A percentile compares a stretch with the other conserved stretches of the same genome.
Conservation (phyloP, 1,140 invertebrate genomes). For the Drosophila prosaltans region DNA sequence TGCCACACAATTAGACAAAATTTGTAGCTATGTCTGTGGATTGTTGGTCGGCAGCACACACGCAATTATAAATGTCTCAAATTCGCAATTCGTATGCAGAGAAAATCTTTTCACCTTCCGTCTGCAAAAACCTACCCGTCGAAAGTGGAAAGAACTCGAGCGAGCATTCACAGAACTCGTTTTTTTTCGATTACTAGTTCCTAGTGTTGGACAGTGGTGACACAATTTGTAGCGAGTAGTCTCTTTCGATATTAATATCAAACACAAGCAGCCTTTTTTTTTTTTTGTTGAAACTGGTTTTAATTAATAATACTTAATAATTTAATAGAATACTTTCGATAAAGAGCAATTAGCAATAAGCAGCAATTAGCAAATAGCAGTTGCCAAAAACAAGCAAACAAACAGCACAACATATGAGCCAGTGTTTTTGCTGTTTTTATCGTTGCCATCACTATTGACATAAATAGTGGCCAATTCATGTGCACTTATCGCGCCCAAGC, state of each 20-base stretch:
- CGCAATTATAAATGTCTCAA: conserved; percentile 37
- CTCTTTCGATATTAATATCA: background rate
- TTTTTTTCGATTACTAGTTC: conserved; percentile 5
- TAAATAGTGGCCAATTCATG: background rate
- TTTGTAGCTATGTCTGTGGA: conserved; percentile 46
- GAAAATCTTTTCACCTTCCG: conserved; percentile 78
- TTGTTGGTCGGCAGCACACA: conserved; percentile 30
- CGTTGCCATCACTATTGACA: background rate
- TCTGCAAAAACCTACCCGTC: conserved; percentile 80
- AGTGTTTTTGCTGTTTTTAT: background rate
- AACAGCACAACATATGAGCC: too few species aligned
- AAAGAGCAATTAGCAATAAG: too few species aligned
- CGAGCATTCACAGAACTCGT: conserved; percentile 48
- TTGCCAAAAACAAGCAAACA: too few species aligned
- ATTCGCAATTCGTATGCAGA: conserved; percentile 73
- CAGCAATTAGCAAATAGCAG: too few species aligned
- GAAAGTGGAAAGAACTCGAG: conserved; percentile 72
- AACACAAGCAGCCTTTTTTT: background rate
- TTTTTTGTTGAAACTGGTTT: background rate
- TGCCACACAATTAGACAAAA: conserved; percentile 48
- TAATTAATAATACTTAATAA: too few species aligned
- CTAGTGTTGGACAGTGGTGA: conserved; percentile 38
- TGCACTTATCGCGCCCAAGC: background rate
- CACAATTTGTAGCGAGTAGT: background rate
- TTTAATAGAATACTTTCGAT: too few species aligned